Evolutionary conservation across 2,797 vertebrate species (phyloP).

Genomic region (Danio albolineatus): DNA sequence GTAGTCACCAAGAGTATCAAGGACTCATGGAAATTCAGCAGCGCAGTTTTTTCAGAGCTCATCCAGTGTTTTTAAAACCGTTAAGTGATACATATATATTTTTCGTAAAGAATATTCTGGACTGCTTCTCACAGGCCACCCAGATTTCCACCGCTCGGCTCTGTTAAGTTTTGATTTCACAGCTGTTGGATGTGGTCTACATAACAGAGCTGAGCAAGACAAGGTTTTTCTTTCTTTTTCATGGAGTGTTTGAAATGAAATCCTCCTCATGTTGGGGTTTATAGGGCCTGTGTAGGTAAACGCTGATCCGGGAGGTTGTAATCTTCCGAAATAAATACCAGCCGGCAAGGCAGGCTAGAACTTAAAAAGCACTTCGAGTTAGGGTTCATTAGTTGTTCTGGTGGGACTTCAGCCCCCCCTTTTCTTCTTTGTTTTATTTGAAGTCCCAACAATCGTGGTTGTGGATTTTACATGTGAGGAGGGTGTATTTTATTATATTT

Average conservation of each 20-base stretch:
- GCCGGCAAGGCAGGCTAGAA: constrained; percentile 45
- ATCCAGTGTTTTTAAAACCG: constrained; percentile 48
- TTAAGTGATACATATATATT: constrained; percentile 39
- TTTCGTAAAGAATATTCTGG: constrained; percentile 37
- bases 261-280: constrained; percentile 46
- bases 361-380: constrained; percentile 58
- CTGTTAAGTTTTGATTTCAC: constrained; percentile 23
- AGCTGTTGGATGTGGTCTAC: constrained; percentile 31
- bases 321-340: constrained; percentile 49
- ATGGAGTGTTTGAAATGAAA: constrained; percentile 51
- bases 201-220: constrained; percentile 26
- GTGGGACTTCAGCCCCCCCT: constrained; percentile 39
- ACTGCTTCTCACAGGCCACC: constrained; percentile 27
- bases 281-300: constrained; percentile 48
- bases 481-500: constrained; percentile 52
- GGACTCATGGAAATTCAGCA: constrained; percentile 27
- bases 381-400: constrained; percentile 49
- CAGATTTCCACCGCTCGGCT: constrained; percentile 17
- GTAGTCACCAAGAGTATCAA: constrained; percentile 36
- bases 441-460: constrained; percentile 57
- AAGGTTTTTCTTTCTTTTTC: constrained; percentile 37
- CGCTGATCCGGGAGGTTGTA: constrained; percentile 46
- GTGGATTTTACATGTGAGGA: constrained; percentile 61
- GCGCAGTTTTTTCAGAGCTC: constrained; percentile 52
- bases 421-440: constrained; percentile 47